phyloP scores from a whole-genome alignment of 2,888 invertebrate genomes.

The Falcaria lacertinaria region DNA sequence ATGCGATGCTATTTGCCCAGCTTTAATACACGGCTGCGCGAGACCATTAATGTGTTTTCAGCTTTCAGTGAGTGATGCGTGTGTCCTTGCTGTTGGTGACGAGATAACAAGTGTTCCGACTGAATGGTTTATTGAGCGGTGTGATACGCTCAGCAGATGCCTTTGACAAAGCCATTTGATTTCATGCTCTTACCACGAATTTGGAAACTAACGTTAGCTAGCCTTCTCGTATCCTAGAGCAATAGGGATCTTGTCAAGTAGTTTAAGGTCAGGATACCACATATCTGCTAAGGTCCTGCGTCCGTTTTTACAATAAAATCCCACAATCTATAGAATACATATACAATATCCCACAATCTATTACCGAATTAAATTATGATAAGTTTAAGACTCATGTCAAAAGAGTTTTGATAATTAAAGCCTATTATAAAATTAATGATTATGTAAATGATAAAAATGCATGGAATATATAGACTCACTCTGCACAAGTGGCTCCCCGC shows the following conservation, averaged over 20 bases:
- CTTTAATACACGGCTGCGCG: constrained; percentile 48
- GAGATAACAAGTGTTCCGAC: not conserved
- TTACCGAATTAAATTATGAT: no score
- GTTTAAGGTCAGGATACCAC: no score
- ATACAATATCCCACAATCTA: no score
- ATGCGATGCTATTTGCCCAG: constrained; percentile 51
- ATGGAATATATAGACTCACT: no score
- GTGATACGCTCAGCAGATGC: not conserved
- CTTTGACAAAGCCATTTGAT: not conserved
- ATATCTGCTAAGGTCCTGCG: no score
- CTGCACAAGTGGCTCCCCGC: no score
- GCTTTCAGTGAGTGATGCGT: constrained; percentile 34
- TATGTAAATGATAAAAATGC: no score
- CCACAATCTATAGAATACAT: no score
- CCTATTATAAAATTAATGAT: no score
- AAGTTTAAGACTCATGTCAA: no score
- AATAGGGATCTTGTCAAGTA: not conserved
- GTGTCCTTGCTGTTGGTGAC: not conserved
- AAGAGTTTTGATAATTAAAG: no score
- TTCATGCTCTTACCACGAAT: not conserved
- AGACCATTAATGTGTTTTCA: constrained; percentile 39
- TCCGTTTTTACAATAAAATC: no score
- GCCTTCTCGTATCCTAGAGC: not conserved
- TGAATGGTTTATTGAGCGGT: not conserved
- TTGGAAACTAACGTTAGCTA: not conserved